Base-by-base conservation (phyloP, 2,888 invertebrate species). In the Drosophila nigricruria region DNA sequence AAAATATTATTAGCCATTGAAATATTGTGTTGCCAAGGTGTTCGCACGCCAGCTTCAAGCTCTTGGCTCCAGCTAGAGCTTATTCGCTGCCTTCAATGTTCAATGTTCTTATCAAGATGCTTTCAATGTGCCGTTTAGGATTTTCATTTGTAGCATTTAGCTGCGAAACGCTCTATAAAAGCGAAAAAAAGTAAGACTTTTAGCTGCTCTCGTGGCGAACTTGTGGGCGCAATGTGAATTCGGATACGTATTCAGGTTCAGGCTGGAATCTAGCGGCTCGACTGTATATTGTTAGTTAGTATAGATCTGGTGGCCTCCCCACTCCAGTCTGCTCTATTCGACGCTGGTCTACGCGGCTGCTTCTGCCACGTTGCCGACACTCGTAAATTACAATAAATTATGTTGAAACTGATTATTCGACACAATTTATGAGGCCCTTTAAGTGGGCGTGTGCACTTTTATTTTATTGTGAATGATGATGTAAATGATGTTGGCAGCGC, bases 311-410 rank as follows among this genome's bases (percentile, higher is more conserved):
- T 72, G 54, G 50, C 47, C 61, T 25, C 53, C 60, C 50, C 42
- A 52, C 61, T 58, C 49, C 23, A 36, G 40, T 27, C 43, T 32
- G 66, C 32, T 63, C 34, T 52, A 52, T 43, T 23, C 54, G 66
- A 34, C 65, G 18, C 49, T 14, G 49, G 20, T 49, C 49, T 49
- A 65, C 36, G 66, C 65, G 36, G 66, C 66, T 60, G 70, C 69
- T 61, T 81, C 71, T 84, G 85, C 84, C 80, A 74, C 73, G 66
- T 69, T 75, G 84, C 84, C 85, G 82, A 79, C 79, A 88, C 85
- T 87, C 89, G 86, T 88, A 87, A 89, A 87, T 87, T 89, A 87
- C 88, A 88, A 87, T 87, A 87, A 87, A 87, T 89, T 89, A 87
- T 87, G 82, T 88, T 88, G 85, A 80, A 87, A 89, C 86, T 87